Evolutionary conservation across 2,888 invertebrate genomes (phyloP), one percentile per base, ranked within the genome.

Genomic region (Synergus gifuensis): DNA sequence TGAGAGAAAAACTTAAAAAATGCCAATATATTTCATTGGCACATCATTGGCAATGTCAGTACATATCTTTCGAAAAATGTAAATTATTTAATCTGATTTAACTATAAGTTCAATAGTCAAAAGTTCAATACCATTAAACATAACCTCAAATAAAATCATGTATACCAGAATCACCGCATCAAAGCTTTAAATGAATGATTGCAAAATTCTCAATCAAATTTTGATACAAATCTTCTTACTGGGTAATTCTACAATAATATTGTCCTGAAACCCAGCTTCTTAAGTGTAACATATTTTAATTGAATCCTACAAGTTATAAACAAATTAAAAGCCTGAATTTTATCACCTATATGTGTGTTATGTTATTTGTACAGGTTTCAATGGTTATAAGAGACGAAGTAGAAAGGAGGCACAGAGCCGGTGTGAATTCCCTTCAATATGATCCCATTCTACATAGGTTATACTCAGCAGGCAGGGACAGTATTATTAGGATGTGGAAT

Each of bases 311-410:
- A 12, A 8, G 12, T 12, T 28, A 28, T 28, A 28, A 28, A 28
- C 28, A 28, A 3, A 28, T 28, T 28, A 28, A 3, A 28, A 28
- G 28, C 28, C 28, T 28, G 28, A 54, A 54, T 54, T 5, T 5
- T 16, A 8, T 7, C 4, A 8, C 5, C 2, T 54, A 8, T 4
- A 22, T 60, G 0, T 9, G 4, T 60, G 9, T 5, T 44, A 22
- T 40, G 77, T 76, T 36, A n/a, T 82, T 62, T 3, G n/a, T 78
- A 58, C 89, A 99, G 97, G 98, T 99, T 84, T 99, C 99, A 84
- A 99, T 98, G 95, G 98, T 99, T 82, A 98, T 99, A 90, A 96
- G 99, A 87, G 98, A 98, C 93, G 98, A 98, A 91, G 97, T 97
- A 89, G 99, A 99, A 93, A 95, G 96, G 86, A 95, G 96, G 87